Conservation (phyloP, 2,888 invertebrate species). For the Acanthosoma haemorrhoidale region DNA sequence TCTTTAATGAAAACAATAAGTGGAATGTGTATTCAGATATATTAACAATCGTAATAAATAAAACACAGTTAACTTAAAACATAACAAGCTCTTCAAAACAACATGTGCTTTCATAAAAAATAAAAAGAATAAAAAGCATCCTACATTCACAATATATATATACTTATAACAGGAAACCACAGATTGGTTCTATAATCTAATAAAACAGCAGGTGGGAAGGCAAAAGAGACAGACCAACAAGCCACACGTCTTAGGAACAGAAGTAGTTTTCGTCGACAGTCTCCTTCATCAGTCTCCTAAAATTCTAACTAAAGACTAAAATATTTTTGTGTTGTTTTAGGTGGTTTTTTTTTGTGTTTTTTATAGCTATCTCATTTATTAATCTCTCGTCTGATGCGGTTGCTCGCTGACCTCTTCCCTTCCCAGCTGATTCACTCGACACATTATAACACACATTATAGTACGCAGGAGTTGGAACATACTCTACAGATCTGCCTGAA, state of each 20-base stretch:
- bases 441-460: not conserved
- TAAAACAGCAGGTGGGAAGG: constrained; percentile 7
- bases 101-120: constrained; percentile 7
- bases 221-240: not conserved
- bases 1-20: constrained; percentile 8
- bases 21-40: constrained; percentile 23
- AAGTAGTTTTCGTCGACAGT: not conserved
- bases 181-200: constrained; percentile 8
- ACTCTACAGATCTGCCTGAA: constrained; percentile 24
- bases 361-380: too few species aligned
- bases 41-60: constrained; percentile 27
- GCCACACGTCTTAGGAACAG: not conserved
- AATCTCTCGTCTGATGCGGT: not conserved
- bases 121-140: not conserved
- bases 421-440: not conserved
- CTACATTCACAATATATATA: constrained; percentile 19
- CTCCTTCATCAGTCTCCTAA: constrained; percentile 22
- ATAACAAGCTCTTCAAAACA: constrained; percentile 17
- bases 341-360: not conserved
- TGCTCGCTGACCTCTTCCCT: not conserved
- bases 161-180: constrained; percentile 15
- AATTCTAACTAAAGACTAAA: not conserved
- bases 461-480: constrained; percentile 9
- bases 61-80: constrained; percentile 22
- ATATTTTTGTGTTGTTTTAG: not conserved